Evolutionary conservation across 2,113 vertebrate species (phyloP), one percentile per base, ranked within the genome.

Genomic region (Paedocypris sp.): DNA sequence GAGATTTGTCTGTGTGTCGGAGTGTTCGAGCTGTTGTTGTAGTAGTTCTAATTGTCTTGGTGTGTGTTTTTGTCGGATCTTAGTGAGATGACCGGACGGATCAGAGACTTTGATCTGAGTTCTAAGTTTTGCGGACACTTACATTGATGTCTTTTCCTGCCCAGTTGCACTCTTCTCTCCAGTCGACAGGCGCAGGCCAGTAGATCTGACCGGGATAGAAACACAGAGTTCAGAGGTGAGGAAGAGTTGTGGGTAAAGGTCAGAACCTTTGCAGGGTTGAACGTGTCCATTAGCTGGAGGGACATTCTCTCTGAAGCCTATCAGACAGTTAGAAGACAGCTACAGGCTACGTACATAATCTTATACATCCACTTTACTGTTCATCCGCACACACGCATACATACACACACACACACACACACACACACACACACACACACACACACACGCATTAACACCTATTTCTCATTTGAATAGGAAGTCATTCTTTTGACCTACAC

Each of bases 91-190:
- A 57, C 26, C 16, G 18, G 38, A 35, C 20, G 18, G 39, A 28
- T 6, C 4, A 39, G 11, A 28, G 46, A 16, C 32, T 38, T 28
- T 23, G n/a, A n/a, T n/a, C n/a, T n/a, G 20, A 12, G 8, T 47
- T 53, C 22, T 63, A 41, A 52, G 43, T 49, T 20, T 22, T 2
- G 43, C 54, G 56, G 36, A 50, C 15, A 87, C 94, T 94, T 82
- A 98, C 95, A 0, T 89, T 90, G 71, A 97, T 94, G 64, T 98
- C 93, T 73, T 98, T 98, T 56, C 94, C 95, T 0, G 95, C 95
- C 94, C 94, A 96, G 83, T 97, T 97, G 68, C 95, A 98, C 72
- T 97, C 94, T 71, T 98, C 95, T 57, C 94, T 89, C 94, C 93
- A 96, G 58, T 98, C 94, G 41, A 97, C 94, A 0, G 87, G 93